Evolutionary conservation across 37 sponge, comb jelly and placozoan species (phyloP).

Genomic region (Lycopodina hypogea): DNA sequence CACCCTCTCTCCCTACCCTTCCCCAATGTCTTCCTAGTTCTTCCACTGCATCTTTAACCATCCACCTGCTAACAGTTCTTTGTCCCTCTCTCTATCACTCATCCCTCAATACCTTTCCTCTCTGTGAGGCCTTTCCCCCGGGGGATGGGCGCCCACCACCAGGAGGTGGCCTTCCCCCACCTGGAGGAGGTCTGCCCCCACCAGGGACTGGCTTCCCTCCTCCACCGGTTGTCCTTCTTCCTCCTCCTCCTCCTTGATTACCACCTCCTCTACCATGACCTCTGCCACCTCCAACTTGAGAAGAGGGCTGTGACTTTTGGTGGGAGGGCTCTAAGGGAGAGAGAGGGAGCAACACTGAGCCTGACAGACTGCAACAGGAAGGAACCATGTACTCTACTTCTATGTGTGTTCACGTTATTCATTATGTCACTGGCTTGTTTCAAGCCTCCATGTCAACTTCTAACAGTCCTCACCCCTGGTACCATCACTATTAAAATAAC

Average conservation of each 20-base stretch:
- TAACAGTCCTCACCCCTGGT: too few species aligned
- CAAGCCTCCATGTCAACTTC: too few species aligned
- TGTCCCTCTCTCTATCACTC: too few species aligned
- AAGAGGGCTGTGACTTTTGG: not conserved
- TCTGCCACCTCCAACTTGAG: not conserved
- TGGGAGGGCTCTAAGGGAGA: slow-evolving; percentile 33
- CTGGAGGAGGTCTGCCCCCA: slow-evolving; percentile 17
- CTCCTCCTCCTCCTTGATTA: slow-evolving; percentile 10
- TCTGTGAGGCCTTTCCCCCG: not conserved
- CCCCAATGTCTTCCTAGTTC: too few species aligned
- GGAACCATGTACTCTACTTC: not conserved
- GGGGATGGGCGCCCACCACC: slow-evolving; percentile 17
- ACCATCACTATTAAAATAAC: too few species aligned
- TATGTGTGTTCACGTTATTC: too few species aligned
- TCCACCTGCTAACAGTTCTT: too few species aligned
- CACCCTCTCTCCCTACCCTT: too few species aligned
- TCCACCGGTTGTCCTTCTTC: slow-evolving; percentile 11
- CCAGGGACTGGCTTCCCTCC: slow-evolving; percentile 11
- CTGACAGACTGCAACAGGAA: not conserved
- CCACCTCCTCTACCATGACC: slow-evolving; percentile 1
- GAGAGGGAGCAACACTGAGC: not conserved
- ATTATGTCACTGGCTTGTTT: too few species aligned
- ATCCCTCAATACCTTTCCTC: too few species aligned
- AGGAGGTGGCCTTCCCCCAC: slow-evolving; percentile 15
- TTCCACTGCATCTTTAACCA: too few species aligned